Evolutionary conservation across 2,797 vertebrate genomes (phyloP).

Genomic region (Anabas testudineus): DNA sequence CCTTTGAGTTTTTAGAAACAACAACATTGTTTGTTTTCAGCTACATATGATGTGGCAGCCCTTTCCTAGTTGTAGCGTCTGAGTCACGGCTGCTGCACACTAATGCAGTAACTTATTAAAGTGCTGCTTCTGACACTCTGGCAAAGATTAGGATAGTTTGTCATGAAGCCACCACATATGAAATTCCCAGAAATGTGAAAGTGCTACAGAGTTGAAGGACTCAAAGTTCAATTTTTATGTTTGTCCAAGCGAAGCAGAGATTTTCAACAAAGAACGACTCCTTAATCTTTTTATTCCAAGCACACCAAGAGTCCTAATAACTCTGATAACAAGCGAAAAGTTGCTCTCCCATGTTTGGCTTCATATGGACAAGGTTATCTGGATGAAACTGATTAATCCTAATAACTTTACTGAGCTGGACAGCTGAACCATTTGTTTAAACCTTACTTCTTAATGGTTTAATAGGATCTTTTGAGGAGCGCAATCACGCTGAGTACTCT

Average conservation of each 20-base stretch:
- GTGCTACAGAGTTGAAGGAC: not conserved
- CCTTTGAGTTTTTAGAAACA: conserved; percentile 3
- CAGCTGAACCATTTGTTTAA: conserved; percentile 51
- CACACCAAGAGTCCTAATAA: not conserved
- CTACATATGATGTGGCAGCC: no score
- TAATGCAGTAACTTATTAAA: conserved; percentile 6
- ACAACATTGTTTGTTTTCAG: conserved; percentile 1
- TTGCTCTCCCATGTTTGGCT: not conserved
- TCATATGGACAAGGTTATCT: not conserved
- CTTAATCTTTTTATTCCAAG: conserved; percentile 3
- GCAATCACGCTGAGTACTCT: conserved; percentile 52
- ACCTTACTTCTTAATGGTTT: conserved; percentile 60
- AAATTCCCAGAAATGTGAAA: no score
- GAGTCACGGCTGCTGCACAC: not conserved
- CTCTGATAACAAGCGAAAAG: no score
- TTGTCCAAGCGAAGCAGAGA: not conserved
- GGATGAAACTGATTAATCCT: conserved; percentile 27
- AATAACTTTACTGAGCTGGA: conserved; percentile 31
- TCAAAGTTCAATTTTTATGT: not conserved
- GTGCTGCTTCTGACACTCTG: not conserved
- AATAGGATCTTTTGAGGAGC: conserved; percentile 58
- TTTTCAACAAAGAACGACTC: not conserved
- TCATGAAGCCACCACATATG: no score
- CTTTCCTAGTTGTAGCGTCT: not conserved
- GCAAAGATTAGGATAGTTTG: not conserved